Evolutionary conservation across 2,113 vertebrate genomes (phyloP), one percentile per base, ranked within the genome.

Genomic region (Verasper variegatus): DNA sequence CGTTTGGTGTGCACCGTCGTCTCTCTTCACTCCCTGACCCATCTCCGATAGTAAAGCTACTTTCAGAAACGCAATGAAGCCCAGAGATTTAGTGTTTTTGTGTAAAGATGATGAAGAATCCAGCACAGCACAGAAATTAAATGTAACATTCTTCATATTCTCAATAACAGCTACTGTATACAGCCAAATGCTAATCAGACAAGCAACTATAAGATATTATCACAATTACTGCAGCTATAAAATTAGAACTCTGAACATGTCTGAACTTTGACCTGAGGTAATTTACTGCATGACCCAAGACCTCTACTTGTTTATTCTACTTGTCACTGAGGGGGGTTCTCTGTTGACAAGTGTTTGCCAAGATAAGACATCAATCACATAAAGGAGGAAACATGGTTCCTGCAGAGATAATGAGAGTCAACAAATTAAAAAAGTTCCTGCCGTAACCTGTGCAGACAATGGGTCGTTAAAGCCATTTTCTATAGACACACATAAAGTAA

Each of bases 351-450:
- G 42, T 20, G 59, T 71, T 63, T 78, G 64, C 56, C 61, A 61
- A 74, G 65, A 76, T 57, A 76, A 76, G 57, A 78, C 31, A 42
- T 81, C 58, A 65, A 58, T 1, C 24, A 74, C 37, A 55, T 37
- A 63, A 5, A 68, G 47, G 47, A 62, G 49, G 64, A 74, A 78
- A 79, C 54, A 58, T 10, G 27, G 24, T 42, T 77, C 57, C 31
- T 66, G 58, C 63, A 54, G 54, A 84, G 69, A 77, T 71, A 65
- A 85, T 78, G 27, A 76, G 87, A 88, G 83, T 78, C 67, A 87
- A 75, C 79, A 85, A 70, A 71, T 85, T 59, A 79, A 37, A 59
- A 59, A 24, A 15, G 17, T 11, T 24, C 14, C 31, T 1, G 51
- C 15, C 4, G n/a, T 59, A 54, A 40, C 26, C 18, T 51, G 52